Evolutionary conservation across 2,113 vertebrate genomes (phyloP), one percentile per base, ranked within the genome.

Genomic region (Lipotes vexillifer): DNA sequence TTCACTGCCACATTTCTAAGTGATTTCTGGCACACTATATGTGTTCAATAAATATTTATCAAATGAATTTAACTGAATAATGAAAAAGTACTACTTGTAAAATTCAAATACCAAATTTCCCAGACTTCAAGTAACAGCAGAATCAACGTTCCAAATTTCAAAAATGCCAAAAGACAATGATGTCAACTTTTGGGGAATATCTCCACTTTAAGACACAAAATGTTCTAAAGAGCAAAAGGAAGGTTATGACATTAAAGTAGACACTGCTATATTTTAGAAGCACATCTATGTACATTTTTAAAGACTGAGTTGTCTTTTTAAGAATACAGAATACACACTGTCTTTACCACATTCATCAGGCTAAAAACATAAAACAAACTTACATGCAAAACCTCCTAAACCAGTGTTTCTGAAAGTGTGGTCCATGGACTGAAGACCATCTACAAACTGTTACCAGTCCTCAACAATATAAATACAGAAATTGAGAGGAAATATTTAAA

Each of bases 301-400:
- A 96, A 88, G 33, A 84, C 2, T 44, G 52, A 78, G 36, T 61
- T 72, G 29, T 85, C 38, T 88, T 89, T 92, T 89, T 81, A 95
- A 85, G 46, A 81, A 94, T 90, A 86, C 31, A 68, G 41, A 80
- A 69, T 91, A 86, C 12, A 78, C 17, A 83, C 18, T 59, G 12
- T 49, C 61, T 49, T 97, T 14, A 91, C 25, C 68, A 95, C 63
- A 91, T 65, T 29, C 31, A 88, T 49, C 36, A 83, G 36, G 38
- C n/a, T 82, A 75, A 97, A 97, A 90, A 13, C 46, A 80, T 33
- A 82, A 61, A 89, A 87, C 17, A 86, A 86, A 86, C 57, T 68
- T 74, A 83, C 10, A 85, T 29, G 41, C 46, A 83, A 94, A 87
- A 88, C 14, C 3, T 93, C 69, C 57, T 33, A 91, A 95, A 78